Conservation (phyloP, 2,113 vertebrate genomes). For the Hylia prasina region DNA sequence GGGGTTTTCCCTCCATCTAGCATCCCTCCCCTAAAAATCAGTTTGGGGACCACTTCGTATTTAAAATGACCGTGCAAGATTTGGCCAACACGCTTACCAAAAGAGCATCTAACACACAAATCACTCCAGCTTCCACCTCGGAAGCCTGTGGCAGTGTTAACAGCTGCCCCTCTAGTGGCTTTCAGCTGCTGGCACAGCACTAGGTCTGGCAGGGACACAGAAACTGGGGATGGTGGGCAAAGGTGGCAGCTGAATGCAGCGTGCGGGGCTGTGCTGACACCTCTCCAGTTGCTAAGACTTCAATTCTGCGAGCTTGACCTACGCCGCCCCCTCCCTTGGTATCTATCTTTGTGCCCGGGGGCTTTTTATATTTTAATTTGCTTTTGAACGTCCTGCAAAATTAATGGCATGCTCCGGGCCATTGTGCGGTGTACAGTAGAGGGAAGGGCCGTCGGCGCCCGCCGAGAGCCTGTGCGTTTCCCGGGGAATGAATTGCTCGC, state of each 20-base stretch:
- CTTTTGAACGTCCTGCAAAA: constrained; percentile 68
- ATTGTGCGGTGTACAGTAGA: constrained; percentile 68
- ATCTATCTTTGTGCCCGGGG: constrained; percentile 55
- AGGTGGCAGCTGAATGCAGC: not conserved
- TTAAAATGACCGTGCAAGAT: not conserved
- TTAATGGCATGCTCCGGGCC: constrained; percentile 51
- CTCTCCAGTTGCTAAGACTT: constrained; percentile 31
- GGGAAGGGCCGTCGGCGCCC: constrained; percentile 53
- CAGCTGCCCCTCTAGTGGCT: not conserved
- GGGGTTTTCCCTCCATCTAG: not conserved
- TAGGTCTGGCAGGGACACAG: not conserved
- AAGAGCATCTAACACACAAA: not conserved
- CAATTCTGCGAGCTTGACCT: constrained; percentile 39
- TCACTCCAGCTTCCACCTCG: not conserved
- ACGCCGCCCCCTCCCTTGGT: constrained; percentile 4
- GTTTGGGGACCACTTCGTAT: not conserved
- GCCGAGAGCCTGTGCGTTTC: constrained; percentile 71
- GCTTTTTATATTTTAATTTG: constrained; percentile 77
- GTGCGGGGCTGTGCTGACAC: not conserved
- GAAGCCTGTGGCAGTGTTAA: not conserved
- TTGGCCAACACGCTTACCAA: fast-evolving
- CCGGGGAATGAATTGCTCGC: constrained; percentile 78
- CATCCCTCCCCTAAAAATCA: not conserved
- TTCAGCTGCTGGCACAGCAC: not conserved
- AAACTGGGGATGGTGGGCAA: not conserved